phyloP scores from a whole-genome alignment of 2,797 vertebrate genomes.

The Orestias chungarensis region DNA sequence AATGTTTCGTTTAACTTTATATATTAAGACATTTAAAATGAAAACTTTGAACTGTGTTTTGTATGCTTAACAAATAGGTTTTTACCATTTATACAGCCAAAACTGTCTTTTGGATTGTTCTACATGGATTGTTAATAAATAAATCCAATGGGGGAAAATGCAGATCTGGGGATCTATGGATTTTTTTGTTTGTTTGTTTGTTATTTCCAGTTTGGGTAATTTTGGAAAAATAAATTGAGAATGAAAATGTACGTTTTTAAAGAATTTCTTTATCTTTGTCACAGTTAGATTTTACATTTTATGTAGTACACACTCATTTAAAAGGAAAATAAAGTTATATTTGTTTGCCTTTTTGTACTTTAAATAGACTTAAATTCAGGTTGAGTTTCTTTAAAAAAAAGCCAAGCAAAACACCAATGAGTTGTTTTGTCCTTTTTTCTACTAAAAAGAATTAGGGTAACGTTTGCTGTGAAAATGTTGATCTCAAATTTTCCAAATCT shows the following conservation, averaged over 20 bases:
- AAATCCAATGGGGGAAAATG: conserved; percentile 29
- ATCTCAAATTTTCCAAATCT: not conserved
- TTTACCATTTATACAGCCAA: conserved; percentile 36
- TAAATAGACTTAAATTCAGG: not conserved
- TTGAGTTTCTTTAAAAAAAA: not conserved
- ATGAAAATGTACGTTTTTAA: not conserved
- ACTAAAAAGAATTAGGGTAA: not conserved
- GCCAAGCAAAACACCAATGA: not conserved
- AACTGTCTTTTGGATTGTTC: conserved; percentile 28
- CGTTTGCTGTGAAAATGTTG: not conserved
- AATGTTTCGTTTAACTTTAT: conserved; percentile 5
- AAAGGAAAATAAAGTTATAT: not conserved
- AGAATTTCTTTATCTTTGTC: not conserved
- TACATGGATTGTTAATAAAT: conserved; percentile 31
- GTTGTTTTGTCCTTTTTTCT: too few relatives aligned
- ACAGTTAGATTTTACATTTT: not conserved
- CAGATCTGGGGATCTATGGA: not conserved
- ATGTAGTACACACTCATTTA: not conserved
- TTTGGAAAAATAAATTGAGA: not conserved
- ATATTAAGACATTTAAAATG: not conserved
- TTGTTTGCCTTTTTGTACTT: not conserved
- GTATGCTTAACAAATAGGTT: conserved; percentile 44
- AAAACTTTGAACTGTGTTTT: conserved; percentile 22
- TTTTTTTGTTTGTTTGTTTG: not conserved
- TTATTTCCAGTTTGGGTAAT: not conserved